Evolutionary conservation across 1,140 invertebrate genomes (phyloP), one percentile per base, ranked within the genome.

Genomic region (Steinernema khuongi): DNA sequence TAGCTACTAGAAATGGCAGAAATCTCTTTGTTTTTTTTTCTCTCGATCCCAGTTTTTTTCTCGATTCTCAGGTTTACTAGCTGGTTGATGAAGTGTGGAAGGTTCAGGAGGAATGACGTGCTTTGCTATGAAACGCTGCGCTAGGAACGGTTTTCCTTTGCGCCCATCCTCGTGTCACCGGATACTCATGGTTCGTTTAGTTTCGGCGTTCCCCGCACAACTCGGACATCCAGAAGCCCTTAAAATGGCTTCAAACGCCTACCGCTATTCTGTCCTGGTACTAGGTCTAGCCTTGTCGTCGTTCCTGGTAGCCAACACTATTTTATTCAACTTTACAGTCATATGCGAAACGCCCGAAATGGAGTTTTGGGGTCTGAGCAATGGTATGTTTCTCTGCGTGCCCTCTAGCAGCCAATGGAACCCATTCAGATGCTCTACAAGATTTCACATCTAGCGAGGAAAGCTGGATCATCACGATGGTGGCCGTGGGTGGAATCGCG

Each of bases 311-410:
- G 50, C 50, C 14, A 60, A 60, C 22, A 60, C 50, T 14, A 60
- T 60, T 4, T 22, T 60, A 22, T 60, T 60, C 50, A 60, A 60
- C 19, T 60, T 60, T 60, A 60, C 50, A 4, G 50, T 60, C 4
- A 60, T 60, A 7, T 60, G 50, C 50, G 50, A 60, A 60, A 60
- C 50, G 50, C 50, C 50, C 50, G 50, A 60, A 17, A n/a, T 60
- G 50, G 50, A 60, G 50, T 60, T 60, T 60, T 60, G 50, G 50
- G 50, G 50, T 4, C 19, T 60, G 19, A 60, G 50, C 26, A 11
- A 11, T 17, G 50, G 50, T 60, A 17, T 7, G 50, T 60, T 41
- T 41, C 14, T 22, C 2, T n/a, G 50, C 4, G 4, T n/a, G 14
- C 14, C 14, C 11, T 60, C 26, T 4, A 22, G 2, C 22, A 7